Evolutionary conservation across 2,888 invertebrate genomes (phyloP).

Genomic region (Furcula furcula): DNA sequence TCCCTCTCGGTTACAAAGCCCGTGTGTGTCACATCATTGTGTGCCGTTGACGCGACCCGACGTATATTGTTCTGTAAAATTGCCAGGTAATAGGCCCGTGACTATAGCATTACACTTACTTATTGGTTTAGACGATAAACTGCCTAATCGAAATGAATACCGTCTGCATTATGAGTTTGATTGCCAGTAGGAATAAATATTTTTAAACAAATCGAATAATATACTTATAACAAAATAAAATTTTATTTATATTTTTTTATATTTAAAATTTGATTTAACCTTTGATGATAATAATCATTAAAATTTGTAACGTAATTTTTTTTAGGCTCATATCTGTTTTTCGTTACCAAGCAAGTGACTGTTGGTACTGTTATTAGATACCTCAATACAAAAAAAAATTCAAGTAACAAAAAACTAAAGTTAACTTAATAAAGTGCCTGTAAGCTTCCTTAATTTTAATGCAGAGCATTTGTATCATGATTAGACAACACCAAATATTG

Average conservation of each 20-base stretch:
- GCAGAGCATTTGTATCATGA: constrained; percentile 33
- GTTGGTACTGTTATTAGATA: no score
- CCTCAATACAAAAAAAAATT: no score
- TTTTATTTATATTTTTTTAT: no score
- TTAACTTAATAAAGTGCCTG: constrained; percentile 4
- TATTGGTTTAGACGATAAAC: constrained; percentile 73
- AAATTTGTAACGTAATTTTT: no score
- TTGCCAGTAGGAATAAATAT: no score
- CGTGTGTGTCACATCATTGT: constrained; percentile 71
- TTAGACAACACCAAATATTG: constrained; percentile 39
- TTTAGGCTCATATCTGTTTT: no score
- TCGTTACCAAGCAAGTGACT: no score
- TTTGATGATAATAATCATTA: no score
- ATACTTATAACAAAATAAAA: no score
- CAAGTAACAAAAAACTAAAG: no score
- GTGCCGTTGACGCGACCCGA: constrained; percentile 71
- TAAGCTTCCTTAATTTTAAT: constrained; percentile 24
- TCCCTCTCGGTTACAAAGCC: constrained; percentile 70
- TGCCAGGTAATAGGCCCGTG: constrained; percentile 81
- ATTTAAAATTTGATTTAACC: no score
- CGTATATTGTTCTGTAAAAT: constrained; percentile 81
- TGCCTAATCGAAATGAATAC: constrained; percentile 74
- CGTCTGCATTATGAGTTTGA: constrained; percentile 31
- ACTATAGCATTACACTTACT: constrained; percentile 79
- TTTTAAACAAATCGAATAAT: no score